Base-by-base conservation (phyloP, 2,113 vertebrate species). In the Otolemur garnettii region DNA sequence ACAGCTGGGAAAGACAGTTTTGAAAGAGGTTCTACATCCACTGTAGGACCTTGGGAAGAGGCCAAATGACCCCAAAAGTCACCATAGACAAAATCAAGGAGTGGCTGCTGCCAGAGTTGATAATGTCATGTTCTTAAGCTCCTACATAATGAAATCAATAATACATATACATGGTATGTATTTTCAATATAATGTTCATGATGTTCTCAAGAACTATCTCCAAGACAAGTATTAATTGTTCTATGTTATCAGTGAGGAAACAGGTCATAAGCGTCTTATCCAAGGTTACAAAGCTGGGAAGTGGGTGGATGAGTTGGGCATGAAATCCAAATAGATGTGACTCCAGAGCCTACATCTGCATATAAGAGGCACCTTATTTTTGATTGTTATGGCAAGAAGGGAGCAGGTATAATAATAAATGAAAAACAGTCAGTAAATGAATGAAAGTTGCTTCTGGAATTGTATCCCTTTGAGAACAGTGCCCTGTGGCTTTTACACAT, bases 121-220 rank as follows among this genome's bases (percentile, higher is more conserved):
- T 74, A 66, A 10, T 81, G 18, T 79, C 45, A 64, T 71, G 60
- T 72, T 87, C 30, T 83, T 83, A 50, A 79, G 8, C 17, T 82
- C 64, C 35, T 75, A 75, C 28, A 75, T 74, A 85, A 75, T 38
- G 71, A 90, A 33, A 92, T 24, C 12, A 72, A 91, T 13, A 33
- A 22, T 77, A 50, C 45, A 50, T 50, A 50, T 50, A 50, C 8
- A 50, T 50, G 45, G 45, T 60, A 28, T 59, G 55, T n/a, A 84
- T 90, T 95, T 84, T 93, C 77, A 87, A 87, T 91, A 96, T 86
- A 83, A n/a, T 86, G 50, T 6, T 62, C 35, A 8, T 90, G 87
- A 75, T 15, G 79, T 75, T 50, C 57, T 93, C n/a, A 90, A 92
- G 83, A 64, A 14, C 53, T 68, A 79, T 18, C 68, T 64, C 45